Evolutionary conservation across 2,888 invertebrate genomes (phyloP), one percentile per base, ranked within the genome.

Genomic region (Melipona beecheii): DNA sequence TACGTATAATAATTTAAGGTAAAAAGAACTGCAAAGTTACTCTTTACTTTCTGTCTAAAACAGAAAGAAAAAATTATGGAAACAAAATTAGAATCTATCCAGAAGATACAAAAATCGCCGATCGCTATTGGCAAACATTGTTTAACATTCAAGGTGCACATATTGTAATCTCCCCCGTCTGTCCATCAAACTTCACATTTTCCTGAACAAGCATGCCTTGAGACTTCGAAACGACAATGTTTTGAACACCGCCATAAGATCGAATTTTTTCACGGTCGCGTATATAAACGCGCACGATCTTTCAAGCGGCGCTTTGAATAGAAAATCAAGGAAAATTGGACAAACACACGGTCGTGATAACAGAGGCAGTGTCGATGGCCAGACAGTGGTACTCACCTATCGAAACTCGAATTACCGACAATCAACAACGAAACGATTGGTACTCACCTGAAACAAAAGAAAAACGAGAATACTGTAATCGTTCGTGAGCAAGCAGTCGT

Each of bases 361-460:
- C 69, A 54, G 50, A 3, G 52, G 36, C 43, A 43, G 11, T 1
- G 4, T 36, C 49, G 21, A 68, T 64, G 43, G 17, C n/a, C 19
- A 17, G 64, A 54, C 27, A 6, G 36, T 19, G 15, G 13, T 70
- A 78, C 75, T 85, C 75, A 73, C 80, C 84, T 27, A 78, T 52
- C 36, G 54, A 82, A 82, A 82, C 75, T 78, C 65, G 50, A 86
- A 84, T 68, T 60, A 68, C 64, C 36, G 80, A n/a, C 31, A 64
- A 17, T 64, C 65, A 64, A 43, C 43, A 76, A 81, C 31, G 49
- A 64, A 77, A 58, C 54, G n/a, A 64, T 75, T 9, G 27, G 64
- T 75, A 78, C 72, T 82, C 78, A 75, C 78, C 77, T 87, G 81
- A 75, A 83, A 81, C 81, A 70, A 60, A n/a, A 66, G 54, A 21